phyloP scores from a whole-genome alignment of 2,113 vertebrate genomes.

The Ameiurus melas region DNA sequence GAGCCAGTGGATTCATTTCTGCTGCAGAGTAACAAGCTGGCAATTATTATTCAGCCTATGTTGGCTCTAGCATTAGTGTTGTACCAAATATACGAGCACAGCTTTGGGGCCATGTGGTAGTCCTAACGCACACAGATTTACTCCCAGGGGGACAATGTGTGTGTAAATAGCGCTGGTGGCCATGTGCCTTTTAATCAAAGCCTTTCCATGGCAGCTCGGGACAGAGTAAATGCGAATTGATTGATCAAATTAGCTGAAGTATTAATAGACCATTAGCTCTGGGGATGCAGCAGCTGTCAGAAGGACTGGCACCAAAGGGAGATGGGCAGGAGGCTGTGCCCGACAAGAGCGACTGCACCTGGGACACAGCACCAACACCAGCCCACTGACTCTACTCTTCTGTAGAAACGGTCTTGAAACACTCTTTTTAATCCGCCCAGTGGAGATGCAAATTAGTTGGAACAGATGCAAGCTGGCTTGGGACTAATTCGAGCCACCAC shows the following conservation, averaged over 20 bases:
- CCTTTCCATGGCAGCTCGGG: conserved; percentile 62
- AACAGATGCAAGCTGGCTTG: conserved; percentile 44
- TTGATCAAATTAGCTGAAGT: conserved; percentile 74
- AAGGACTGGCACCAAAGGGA: conserved; percentile 58
- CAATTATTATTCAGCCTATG: conserved; percentile 5
- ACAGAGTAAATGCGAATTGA: conserved; percentile 74
- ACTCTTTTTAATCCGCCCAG: conserved; percentile 46
- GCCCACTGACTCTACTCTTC: conserved; percentile 27
- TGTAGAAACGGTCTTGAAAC: conserved; percentile 46
- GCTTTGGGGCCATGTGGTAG: conserved; percentile 41
- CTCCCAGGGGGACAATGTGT: conserved; percentile 39
- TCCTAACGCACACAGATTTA: conserved; percentile 52
- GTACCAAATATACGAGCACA: conserved; percentile 13
- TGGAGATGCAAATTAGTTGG: conserved; percentile 50
- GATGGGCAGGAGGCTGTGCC: conserved; percentile 65
- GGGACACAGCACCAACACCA: conserved; percentile 38
- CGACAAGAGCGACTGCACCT: conserved; percentile 58
- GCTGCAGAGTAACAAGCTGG: not conserved
- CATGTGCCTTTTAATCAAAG: conserved; percentile 75
- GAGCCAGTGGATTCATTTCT: not conserved
- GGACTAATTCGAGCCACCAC: conserved; percentile 31
- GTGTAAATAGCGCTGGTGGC: conserved; percentile 56
- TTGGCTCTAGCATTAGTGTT: conserved; percentile 6
- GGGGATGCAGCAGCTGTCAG: conserved; percentile 75
- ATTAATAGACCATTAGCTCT: conserved; percentile 77